Percentiles rank a stretch among this genome's conserved stretches.
Evolutionary conservation across 2,113 vertebrate genomes (phyloP).

Genomic region (Charadrius vociferus): DNA sequence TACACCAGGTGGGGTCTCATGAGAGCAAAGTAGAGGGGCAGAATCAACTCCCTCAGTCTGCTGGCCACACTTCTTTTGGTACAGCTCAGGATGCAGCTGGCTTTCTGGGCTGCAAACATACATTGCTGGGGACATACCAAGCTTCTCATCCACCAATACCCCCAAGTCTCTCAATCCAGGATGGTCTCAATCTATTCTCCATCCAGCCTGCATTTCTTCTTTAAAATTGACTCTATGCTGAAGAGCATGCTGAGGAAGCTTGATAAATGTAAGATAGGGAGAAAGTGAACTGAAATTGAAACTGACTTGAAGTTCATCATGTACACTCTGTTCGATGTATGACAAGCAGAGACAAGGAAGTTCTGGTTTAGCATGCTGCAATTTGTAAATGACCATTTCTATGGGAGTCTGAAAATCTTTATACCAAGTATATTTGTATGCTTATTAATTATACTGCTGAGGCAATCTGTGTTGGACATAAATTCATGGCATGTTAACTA

Average conservation of each 20-base stretch:
- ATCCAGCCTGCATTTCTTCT: too few species aligned
- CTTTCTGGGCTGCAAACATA: too few species aligned
- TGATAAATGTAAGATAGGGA: not conserved
- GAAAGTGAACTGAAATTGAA: not conserved
- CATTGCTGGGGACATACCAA: too few species aligned
- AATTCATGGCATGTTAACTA: not conserved
- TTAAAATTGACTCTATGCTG: not conserved
- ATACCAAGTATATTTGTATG: not conserved
- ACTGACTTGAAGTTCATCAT: not conserved
- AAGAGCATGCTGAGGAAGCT: not conserved
- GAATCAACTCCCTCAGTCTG: too few species aligned
- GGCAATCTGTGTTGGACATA: not conserved
- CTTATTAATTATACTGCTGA: not conserved
- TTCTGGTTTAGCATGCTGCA: not conserved
- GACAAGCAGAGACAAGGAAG: not conserved
- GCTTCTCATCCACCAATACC: too few species aligned
- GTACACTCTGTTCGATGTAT: not conserved
- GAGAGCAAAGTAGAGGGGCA: too few species aligned
- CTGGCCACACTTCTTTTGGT: too few species aligned
- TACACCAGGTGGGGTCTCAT: too few species aligned
- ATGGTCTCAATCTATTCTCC: too few species aligned
- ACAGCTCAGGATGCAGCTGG: too few species aligned
- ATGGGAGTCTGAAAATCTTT: not conserved
- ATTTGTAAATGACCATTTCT: not conserved
- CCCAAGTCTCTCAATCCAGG: too few species aligned